Evolutionary conservation across 2,888 invertebrate species (phyloP).

Genomic region (Mythimna pallens): DNA sequence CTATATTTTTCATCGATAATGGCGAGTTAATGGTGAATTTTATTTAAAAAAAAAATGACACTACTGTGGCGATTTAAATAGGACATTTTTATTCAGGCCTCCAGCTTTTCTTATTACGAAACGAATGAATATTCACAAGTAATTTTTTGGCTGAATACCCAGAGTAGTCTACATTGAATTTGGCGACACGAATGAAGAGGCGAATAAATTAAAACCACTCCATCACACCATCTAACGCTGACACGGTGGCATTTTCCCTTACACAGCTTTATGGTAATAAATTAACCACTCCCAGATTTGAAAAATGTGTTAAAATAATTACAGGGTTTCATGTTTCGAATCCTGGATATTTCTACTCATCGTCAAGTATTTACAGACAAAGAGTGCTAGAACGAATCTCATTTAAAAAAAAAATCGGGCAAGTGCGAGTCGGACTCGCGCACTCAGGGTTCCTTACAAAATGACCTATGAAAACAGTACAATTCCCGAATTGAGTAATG

Average conservation of each 20-base stretch:
- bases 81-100: constrained; percentile 48
- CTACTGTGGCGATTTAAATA: not conserved
- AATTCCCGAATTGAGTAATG: too few relatives aligned
- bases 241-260: constrained; percentile 61
- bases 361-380: too few relatives aligned
- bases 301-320: constrained; percentile 26
- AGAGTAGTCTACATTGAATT: constrained; percentile 65
- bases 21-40: not conserved
- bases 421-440: too few relatives aligned
- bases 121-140: constrained; percentile 67
- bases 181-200: constrained; percentile 51
- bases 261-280: constrained; percentile 62
- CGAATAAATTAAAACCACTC: constrained; percentile 73
- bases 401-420: too few relatives aligned
- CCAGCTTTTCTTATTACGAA: constrained; percentile 33
- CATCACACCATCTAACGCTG: constrained; percentile 69
- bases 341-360: not conserved
- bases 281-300: constrained; percentile 17
- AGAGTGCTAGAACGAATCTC: too few relatives aligned
- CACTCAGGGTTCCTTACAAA: too few relatives aligned
- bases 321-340: constrained; percentile 4
- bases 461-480: too few relatives aligned
- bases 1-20: constrained; percentile 17
- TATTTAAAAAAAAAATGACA: not conserved
- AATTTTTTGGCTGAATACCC: constrained; percentile 62